Percentiles rank a stretch among this genome's conserved stretches.
Conservation (phyloP, 2,113 vertebrate species). For the Lophura nycthemera region DNA sequence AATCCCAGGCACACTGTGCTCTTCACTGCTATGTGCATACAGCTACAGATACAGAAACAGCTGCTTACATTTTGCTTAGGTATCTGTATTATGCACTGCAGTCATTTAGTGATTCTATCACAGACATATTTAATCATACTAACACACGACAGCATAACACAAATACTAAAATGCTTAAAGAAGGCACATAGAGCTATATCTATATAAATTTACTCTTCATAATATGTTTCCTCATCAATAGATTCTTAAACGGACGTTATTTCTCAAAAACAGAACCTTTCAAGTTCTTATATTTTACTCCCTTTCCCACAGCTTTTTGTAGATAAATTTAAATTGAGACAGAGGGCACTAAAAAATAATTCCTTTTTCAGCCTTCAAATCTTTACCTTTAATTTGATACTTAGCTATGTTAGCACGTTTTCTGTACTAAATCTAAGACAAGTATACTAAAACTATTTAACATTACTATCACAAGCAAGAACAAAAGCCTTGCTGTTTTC, state of each 20-base stretch:
- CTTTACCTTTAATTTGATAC: not conserved
- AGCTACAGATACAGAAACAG: not conserved
- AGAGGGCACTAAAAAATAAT: not conserved
- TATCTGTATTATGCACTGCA: not conserved
- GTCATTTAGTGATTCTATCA: not conserved
- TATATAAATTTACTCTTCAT: not conserved
- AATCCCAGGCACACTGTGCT: not conserved
- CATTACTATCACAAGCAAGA: not conserved
- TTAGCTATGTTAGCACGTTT: not conserved
- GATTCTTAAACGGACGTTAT: not conserved
- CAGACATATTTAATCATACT: not conserved
- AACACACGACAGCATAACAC: not conserved
- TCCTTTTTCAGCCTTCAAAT: not conserved
- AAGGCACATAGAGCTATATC: not conserved
- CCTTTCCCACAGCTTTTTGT: not conserved
- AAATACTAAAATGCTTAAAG: not conserved
- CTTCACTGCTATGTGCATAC: accelerated
- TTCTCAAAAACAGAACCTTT: not conserved
- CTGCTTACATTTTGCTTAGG: not conserved
- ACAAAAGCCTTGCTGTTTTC: not conserved
- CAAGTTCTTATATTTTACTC: not conserved
- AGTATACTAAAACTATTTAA: not conserved
- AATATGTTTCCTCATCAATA: not conserved
- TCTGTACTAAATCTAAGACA: not conserved
- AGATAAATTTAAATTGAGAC: not conserved